Percentiles rank a stretch among this genome's conserved stretches.
Evolutionary conservation across 2,113 vertebrate genomes (phyloP).

Genomic region (Zosterops hypoxanthus): DNA sequence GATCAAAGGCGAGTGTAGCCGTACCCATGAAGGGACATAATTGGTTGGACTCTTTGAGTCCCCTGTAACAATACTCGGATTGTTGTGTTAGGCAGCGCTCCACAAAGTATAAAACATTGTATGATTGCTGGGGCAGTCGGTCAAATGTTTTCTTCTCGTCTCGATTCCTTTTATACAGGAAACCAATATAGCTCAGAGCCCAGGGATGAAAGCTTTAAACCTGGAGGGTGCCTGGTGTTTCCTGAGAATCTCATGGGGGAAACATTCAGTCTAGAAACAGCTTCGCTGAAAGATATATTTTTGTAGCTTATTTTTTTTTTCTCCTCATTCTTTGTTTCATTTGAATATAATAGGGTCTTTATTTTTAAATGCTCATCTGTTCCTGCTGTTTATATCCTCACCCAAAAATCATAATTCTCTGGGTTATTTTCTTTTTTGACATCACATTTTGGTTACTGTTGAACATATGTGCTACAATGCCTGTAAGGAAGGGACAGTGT

Average conservation of each 20-base stretch:
- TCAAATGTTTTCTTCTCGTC: constrained; percentile 58
- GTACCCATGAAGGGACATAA: constrained; percentile 27
- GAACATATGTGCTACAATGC: neutral
- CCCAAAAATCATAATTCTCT: constrained; percentile 16
- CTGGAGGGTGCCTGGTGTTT: constrained; percentile 53
- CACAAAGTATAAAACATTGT: constrained; percentile 51
- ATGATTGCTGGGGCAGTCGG: constrained; percentile 31
- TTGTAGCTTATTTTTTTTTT: constrained; percentile 28
- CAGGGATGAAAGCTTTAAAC: constrained; percentile 56
- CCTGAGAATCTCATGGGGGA: constrained; percentile 24
- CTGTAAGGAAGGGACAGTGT: neutral
- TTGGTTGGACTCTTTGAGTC: constrained; percentile 59
- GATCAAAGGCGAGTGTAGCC: constrained; percentile 63
- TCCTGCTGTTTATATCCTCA: constrained; percentile 23
- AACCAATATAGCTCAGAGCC: constrained; percentile 37
- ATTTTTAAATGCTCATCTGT: constrained; percentile 55
- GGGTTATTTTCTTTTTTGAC: neutral
- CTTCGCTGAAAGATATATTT: constrained; percentile 43
- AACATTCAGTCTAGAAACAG: neutral
- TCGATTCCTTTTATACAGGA: constrained; percentile 44
- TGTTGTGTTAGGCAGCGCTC: constrained; percentile 62
- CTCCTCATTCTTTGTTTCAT: constrained; percentile 34
- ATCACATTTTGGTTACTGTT: constrained; percentile 9
- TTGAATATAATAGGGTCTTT: constrained; percentile 46
- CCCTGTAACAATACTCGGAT: constrained; percentile 52